These are phyloP conservation scores for rabbit (Oryctolagus cuniculus) DNA, from an alignment of 2,113 vertebrate genomes.

Conservation along the genomic window mOryCun1.1 NC_091434.1:96783501-96784000, in stretches of 20 bases:
- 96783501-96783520: background rate
- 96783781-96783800: conserved; percentile 82
- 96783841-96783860: conserved; percentile 79
- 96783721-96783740: conserved; percentile 80
- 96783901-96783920: conserved; percentile 80
- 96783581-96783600: conserved; percentile 80
- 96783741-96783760: conserved; percentile 79
- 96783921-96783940: conserved; percentile 79
- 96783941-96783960: conserved; percentile 74
- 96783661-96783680: conserved; percentile 83
- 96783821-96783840: conserved; percentile 81
- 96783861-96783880: conserved; percentile 81
- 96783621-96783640: conserved; percentile 83
- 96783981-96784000: conserved; percentile 63
- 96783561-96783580: conserved; percentile 63
- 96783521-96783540: conserved; percentile 32
- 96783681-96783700: conserved; percentile 81
- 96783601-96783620: conserved; percentile 84
- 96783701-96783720: conserved; percentile 81
- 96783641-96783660: conserved; percentile 83
- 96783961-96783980: conserved; percentile 68
- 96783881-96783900: conserved; percentile 75
- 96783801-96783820: conserved; percentile 79
- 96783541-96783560: background rate
- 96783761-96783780: conserved; percentile 79